A percentile compares a stretch with the other conserved stretches of the same genome.
These are phyloP conservation scores for Phoenicopterus ruber DNA, from an alignment of 2,113 vertebrate species.

Conservation along the genomic window DNA sequence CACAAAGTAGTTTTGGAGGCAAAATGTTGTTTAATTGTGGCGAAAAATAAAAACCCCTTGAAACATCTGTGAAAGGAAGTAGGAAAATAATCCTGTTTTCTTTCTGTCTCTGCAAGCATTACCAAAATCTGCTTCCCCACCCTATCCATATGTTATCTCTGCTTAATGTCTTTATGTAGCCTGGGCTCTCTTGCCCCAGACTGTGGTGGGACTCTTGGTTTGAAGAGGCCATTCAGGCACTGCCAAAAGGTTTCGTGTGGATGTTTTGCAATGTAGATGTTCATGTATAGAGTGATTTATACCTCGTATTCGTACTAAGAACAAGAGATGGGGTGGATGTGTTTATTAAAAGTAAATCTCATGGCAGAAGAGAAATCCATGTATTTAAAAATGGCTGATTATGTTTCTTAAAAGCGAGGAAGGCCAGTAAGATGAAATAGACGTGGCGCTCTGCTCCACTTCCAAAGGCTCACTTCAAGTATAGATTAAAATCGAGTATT, in stretches of 20 bases:
- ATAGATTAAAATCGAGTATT: not conserved
- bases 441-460: too few species aligned
- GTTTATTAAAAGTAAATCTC: not conserved
- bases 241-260: not conserved
- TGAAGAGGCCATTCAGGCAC: not conserved
- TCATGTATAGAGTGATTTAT: not conserved
- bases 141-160: not conserved
- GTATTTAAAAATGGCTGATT: not conserved
- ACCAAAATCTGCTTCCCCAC: not conserved
- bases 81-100: not conserved
- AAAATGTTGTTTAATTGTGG: not conserved
- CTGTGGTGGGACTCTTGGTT: not conserved
- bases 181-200: not conserved
- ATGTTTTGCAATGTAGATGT: not conserved
- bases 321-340: not conserved
- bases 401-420: not conserved
- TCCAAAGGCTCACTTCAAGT: not conserved
- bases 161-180: too few species aligned
- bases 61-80: not conserved
- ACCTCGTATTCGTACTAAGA: not conserved
- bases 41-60: not conserved
- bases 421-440: too few species aligned
- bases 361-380: not conserved
- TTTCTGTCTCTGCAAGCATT: not conserved
- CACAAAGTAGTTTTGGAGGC: not conserved